A percentile compares a stretch with the other conserved stretches of the same genome.
phyloP scores from a whole-genome alignment of 2,113 vertebrate species.

The Scortum barcoo region DNA sequence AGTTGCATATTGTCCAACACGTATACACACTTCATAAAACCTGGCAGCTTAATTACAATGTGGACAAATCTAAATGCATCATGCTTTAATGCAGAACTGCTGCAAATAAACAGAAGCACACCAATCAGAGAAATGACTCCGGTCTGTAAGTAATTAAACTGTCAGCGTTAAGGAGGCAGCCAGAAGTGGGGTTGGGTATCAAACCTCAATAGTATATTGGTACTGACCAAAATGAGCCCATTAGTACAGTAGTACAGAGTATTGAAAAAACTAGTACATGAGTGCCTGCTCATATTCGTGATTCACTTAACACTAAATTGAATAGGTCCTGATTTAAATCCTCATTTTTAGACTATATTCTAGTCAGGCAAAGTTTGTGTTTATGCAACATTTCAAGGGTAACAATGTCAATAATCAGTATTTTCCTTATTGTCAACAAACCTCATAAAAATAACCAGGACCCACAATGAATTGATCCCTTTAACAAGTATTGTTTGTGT shows the following conservation, averaged over 20 bases:
- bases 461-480: not conserved
- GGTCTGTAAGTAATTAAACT: constrained; percentile 48
- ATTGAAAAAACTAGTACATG: not conserved
- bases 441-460: not conserved
- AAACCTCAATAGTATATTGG: constrained; percentile 15
- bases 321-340: not conserved
- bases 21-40: constrained; percentile 53
- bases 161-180: constrained; percentile 27
- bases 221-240: not conserved
- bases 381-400: not conserved
- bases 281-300: not conserved
- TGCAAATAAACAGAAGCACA: constrained; percentile 49
- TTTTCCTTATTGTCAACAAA: not conserved
- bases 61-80: constrained; percentile 42
- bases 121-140: constrained; percentile 30
- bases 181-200: constrained; percentile 5
- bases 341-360: not conserved
- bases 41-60: constrained; percentile 54
- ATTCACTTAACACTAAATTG: not conserved
- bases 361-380: not conserved
- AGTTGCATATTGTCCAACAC: constrained; percentile 53
- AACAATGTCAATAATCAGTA: not conserved
- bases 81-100: constrained; percentile 22
- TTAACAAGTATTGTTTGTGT: not conserved
- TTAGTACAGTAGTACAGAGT: not conserved